phyloP scores from a whole-genome alignment of 2,113 vertebrate genomes.

The Dasyurus viverrinus region DNA sequence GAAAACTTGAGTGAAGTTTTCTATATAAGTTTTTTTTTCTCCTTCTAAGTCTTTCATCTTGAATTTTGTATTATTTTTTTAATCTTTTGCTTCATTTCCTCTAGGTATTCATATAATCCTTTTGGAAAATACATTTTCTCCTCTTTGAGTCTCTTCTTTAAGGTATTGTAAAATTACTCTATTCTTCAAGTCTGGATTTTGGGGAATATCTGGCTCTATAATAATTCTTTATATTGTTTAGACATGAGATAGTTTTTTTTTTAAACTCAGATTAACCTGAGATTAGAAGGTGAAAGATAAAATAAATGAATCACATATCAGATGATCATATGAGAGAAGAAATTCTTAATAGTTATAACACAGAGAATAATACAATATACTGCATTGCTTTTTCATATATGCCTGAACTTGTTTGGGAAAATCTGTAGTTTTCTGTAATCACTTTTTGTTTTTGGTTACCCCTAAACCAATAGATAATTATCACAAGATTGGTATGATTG shows the following conservation, averaged over 20 bases:
- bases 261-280: not conserved
- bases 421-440: no score
- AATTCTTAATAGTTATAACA: not conserved
- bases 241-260: not conserved
- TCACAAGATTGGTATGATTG: not conserved
- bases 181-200: not conserved
- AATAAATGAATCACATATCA: not conserved
- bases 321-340: not conserved
- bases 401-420: no score
- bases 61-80: no score
- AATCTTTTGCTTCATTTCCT: no score
- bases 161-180: not conserved
- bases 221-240: conserved; percentile 27
- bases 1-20: no score
- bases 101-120: no score
- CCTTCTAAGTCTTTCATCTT: no score
- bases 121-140: no score
- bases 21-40: no score
- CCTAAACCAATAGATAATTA: not conserved
- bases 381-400: no score
- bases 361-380: no score
- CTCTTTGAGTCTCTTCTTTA: not conserved
- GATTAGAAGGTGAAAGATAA: not conserved
- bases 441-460: no score
- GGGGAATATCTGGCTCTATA: not conserved